phyloP scores from a whole-genome alignment of 2,113 vertebrate genomes.

The Corythornis madagascariensis region DNA sequence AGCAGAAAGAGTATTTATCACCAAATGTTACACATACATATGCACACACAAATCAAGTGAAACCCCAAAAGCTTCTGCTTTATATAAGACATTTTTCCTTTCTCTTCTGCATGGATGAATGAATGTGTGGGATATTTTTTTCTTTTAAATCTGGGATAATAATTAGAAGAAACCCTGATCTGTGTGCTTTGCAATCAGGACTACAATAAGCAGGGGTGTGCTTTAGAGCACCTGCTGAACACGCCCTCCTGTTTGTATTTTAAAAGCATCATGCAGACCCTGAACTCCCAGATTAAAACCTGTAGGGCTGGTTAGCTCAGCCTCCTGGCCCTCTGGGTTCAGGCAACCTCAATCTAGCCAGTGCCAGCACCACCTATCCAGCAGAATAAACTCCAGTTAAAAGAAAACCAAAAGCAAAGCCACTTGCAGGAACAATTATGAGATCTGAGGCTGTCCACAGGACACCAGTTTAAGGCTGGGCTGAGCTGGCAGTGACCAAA shows the following conservation, averaged over 20 bases:
- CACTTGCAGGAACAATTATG: accelerated
- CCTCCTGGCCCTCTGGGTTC: not conserved
- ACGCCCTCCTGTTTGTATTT: not conserved
- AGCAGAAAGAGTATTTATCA: not conserved
- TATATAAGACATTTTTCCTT: not conserved
- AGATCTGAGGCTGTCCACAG: not conserved
- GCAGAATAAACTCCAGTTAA: not conserved
- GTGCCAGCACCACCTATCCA: not conserved
- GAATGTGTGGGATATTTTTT: not conserved
- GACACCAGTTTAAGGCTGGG: not conserved
- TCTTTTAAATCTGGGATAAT: not conserved
- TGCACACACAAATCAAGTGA: not conserved
- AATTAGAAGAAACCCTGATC: not conserved
- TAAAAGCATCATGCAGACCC: not conserved
- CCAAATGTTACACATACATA: not conserved
- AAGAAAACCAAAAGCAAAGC: not conserved
- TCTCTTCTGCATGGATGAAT: not conserved
- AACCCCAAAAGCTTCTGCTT: not conserved
- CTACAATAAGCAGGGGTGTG: not conserved
- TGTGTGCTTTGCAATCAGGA: not conserved
- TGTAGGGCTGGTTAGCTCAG: not conserved
- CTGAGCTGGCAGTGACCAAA: not conserved
- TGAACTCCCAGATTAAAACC: not conserved
- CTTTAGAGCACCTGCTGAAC: not conserved
- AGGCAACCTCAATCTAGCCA: not conserved